These are phyloP conservation scores for Limulus polyphemus DNA, from an alignment of 2,888 invertebrate species.

Conservation along the genomic window DNA sequence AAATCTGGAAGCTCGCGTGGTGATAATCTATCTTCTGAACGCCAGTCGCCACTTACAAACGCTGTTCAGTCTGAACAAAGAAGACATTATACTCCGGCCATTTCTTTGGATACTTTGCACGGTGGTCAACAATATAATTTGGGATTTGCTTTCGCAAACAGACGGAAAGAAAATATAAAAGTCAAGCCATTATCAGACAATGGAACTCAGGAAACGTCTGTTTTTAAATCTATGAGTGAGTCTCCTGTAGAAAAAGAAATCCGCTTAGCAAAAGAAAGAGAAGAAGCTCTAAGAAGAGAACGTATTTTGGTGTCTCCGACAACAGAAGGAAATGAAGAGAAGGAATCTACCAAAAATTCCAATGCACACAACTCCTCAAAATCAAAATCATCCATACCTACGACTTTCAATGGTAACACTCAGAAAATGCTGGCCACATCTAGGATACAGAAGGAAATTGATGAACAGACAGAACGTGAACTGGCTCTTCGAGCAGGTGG, in stretches of 20 bases:
- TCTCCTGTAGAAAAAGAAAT: conserved; percentile 45
- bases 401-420: conserved; percentile 2
- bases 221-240: conserved; percentile 27
- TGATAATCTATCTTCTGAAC: neutral
- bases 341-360: too few species aligned
- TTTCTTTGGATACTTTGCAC: conserved; percentile 3
- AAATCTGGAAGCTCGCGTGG: neutral
- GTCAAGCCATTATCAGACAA: conserved; percentile 1
- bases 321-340: too few species aligned
- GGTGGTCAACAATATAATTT: conserved; percentile 12
- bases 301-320: neutral
- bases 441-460: conserved; percentile 78
- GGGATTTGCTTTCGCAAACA: conserved; percentile 17
- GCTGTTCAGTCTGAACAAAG: neutral
- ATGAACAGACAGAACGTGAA: conserved; percentile 70
- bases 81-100: neutral
- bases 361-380: too few species aligned
- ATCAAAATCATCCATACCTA: neutral
- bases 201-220: conserved; percentile 12
- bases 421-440: conserved; percentile 33
- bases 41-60: neutral
- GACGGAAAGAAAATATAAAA: conserved; percentile 3
- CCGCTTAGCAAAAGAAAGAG: conserved; percentile 40
- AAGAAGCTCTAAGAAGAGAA: conserved; percentile 35
- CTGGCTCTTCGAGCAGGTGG: conserved; percentile 58